These are phyloP conservation scores for Aptenodytes patagonicus DNA, from an alignment of 2,113 vertebrate species.

Conservation along the genomic window DNA sequence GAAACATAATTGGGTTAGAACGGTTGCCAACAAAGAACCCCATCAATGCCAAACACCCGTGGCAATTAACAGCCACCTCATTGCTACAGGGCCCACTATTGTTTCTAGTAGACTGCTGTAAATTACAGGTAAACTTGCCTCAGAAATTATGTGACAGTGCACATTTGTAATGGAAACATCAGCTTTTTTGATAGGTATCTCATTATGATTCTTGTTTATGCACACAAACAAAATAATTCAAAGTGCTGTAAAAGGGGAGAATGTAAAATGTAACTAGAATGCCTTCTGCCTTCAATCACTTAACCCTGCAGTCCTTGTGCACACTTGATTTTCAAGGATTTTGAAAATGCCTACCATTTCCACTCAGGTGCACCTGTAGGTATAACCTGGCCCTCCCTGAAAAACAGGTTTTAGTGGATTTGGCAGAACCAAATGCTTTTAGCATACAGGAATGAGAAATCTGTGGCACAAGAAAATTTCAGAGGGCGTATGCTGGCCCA, in stretches of 20 bases:
- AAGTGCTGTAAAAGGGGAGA: background rate
- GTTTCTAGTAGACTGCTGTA: constrained; percentile 1
- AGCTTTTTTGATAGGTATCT: background rate
- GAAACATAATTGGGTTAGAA: constrained; percentile 54
- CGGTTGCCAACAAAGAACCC: constrained; percentile 23
- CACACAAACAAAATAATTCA: background rate
- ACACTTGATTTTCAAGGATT: background rate
- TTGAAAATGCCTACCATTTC: background rate
- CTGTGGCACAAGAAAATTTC: background rate
- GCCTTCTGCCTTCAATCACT: background rate
- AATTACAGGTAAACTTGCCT: constrained; percentile 4
- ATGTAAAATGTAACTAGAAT: background rate
- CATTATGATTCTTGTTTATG: background rate
- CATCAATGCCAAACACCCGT: background rate
- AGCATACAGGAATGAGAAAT: background rate
- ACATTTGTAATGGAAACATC: background rate
- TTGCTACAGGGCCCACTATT: background rate
- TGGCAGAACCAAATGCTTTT: background rate
- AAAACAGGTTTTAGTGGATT: background rate
- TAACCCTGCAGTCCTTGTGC: background rate
- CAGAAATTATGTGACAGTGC: background rate
- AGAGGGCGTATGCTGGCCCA: background rate
- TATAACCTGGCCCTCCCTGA: background rate
- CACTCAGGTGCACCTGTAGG: background rate
- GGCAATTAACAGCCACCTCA: constrained; percentile 3